Base-by-base conservation (phyloP, 2,888 invertebrate genomes). In the Ormyrus pomaceus region DNA sequence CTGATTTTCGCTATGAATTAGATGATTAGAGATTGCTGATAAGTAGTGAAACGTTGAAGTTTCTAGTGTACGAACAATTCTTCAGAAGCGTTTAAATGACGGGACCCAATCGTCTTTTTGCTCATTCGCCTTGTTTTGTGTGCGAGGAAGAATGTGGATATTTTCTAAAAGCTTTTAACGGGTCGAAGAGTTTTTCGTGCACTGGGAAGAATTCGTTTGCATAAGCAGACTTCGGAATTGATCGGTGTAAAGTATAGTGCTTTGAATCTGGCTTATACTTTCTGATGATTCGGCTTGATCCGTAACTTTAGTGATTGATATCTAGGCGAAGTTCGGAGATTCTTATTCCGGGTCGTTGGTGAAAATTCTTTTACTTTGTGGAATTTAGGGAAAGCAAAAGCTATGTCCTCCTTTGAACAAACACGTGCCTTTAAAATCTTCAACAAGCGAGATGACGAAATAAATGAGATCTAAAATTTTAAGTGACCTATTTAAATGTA, bases 341-440 rank as follows among this genome's bases (percentile, higher is more conserved):
- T 68, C 45, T 58, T 65, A 46, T 71, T 77, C 1, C 5, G 53
- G 65, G 56, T 66, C 10, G 59, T 58, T 77, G 51, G 11, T 7
- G n/a, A 58, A 34, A 34, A 71, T 59, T 59, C 11, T 55, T 48
- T 19, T 45, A 51, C 34, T 51, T 51, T 8, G 5, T 58, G 34
- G 59, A 53, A 65, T 19, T 70, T 74, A 46, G 50, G 56, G 51
- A 73, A 34, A 34, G 3, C 34, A 34, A 48, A 65, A 55, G 48
- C 34, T 62, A 56, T 59, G 53, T 62, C 65, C 66, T 81, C 70
- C 53, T 66, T 77, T 72, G 9, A 61, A 71, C 48, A 68, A 73
- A 58, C 13, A 78, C 75, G 78, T 81, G 81, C 77, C 74, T 81
- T 77, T 70, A 55, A 72, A 66, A 80, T 73, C 68, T 69, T 62